A percentile compares a stretch with the other conserved stretches of the same genome.
Evolutionary conservation across 2,888 invertebrate genomes (phyloP).

Genomic region (Diloba caeruleocephala): DNA sequence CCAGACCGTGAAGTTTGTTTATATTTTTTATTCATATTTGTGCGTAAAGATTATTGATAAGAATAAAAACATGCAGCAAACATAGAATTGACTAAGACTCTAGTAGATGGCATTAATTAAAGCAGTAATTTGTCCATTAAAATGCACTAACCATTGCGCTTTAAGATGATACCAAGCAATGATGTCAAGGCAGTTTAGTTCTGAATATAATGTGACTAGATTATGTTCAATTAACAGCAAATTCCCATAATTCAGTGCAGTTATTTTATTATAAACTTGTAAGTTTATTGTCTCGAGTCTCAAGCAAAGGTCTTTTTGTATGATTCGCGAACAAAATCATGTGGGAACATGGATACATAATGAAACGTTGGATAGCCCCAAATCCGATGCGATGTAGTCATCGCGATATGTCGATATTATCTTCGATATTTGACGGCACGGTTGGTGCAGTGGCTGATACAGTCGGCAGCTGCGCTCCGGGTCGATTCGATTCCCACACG

Average conservation of each 20-base stretch:
- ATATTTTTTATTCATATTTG: too few species aligned
- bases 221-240: constrained; percentile 57
- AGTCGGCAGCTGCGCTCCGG: too few species aligned
- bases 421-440: too few species aligned
- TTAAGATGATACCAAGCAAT: constrained; percentile 55
- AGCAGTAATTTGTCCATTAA: constrained; percentile 26
- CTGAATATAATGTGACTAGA: constrained; percentile 61
- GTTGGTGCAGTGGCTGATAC: too few species aligned
- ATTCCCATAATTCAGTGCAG: constrained; percentile 53
- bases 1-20: too few species aligned
- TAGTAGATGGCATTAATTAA: constrained; percentile 11
- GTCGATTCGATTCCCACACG: too few species aligned
- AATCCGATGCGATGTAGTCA: too few species aligned
- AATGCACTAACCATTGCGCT: constrained; percentile 33
- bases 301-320: too few species aligned
- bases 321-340: constrained; percentile 18
- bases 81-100: too few species aligned
- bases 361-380: constrained; percentile 30
- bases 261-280: constrained; percentile 26
- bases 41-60: too few species aligned
- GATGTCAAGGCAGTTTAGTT: constrained; percentile 76
- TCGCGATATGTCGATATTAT: too few species aligned
- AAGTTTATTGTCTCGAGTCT: constrained; percentile 26
- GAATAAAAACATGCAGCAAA: neutral
- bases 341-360: constrained; percentile 23